Base-by-base conservation (phyloP, 1,140 invertebrate genomes). In the Phenacoccus solenopsis region DNA sequence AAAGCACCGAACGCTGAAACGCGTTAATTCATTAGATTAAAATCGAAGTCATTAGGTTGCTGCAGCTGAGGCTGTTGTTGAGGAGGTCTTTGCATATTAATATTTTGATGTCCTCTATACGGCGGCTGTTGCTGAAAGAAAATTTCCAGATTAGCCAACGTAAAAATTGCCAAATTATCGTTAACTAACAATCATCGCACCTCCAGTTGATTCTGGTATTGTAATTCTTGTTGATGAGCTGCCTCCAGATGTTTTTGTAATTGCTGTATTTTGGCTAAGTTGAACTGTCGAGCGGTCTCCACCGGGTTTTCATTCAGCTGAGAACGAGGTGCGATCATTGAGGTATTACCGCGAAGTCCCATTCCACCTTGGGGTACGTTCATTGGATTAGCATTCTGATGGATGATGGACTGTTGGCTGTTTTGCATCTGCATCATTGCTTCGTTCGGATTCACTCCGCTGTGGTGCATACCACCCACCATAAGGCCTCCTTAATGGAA, bases 171-270 rank as follows among this genome's bases (percentile, higher is more conserved):
- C n/a, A n/a, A n/a, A n/a, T n/a, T n/a, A n/a, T n/a, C n/a, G n/a
- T n/a, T n/a, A n/a, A n/a, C n/a, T n/a, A n/a, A n/a, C n/a, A n/a
- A n/a, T n/a, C n/a, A n/a, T n/a, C n/a, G n/a, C 38, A 49, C 38
- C 16, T 49, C 38, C 16, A 49, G 4, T 76, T 89, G 87, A 1
- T 83, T 87, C 77, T 89, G 88, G 75, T 87, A 89, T 73, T 89
- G 87, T 13, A 86, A 84, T 75, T 89, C 88, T 77, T 89, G 87
- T 73, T 88, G 86, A 72, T 89, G 87, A 0, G 88, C 87, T 0
- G 86, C 87, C 77, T 88, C 87, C 57, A 90, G 77, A 0, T 86
- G 88, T 77, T 89, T 87, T 72, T 85, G 83, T 12, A 90, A 75
- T 69, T 88, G 83, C 72, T 86, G 84, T 38, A 86, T 86, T 76